phyloP scores from a whole-genome alignment of 2,797 vertebrate species.

The Podarcis lilfordi region DNA sequence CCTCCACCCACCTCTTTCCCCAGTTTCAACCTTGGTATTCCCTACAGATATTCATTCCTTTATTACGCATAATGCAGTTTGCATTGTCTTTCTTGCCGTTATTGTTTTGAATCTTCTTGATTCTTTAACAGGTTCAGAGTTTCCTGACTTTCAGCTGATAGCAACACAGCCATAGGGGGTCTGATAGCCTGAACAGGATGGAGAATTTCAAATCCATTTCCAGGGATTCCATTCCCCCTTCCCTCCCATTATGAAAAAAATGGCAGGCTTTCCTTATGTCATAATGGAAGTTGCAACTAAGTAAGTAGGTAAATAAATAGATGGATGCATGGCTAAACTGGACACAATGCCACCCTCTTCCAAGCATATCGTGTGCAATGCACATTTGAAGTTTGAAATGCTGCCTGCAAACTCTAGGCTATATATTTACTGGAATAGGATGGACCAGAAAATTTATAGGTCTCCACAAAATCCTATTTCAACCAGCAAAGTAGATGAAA shows the following conservation, averaged over 20 bases:
- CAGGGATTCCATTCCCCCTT: slow-evolving; percentile 28
- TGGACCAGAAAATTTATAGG: background rate
- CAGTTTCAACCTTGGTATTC: slow-evolving; percentile 68
- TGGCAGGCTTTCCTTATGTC: slow-evolving; percentile 26
- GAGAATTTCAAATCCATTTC: slow-evolving; percentile 43
- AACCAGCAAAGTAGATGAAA: background rate
- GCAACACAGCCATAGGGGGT: slow-evolving; percentile 18
- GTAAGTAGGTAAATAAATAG: background rate
- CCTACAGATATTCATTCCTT: slow-evolving; percentile 56
- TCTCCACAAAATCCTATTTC: background rate
- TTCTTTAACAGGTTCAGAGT: slow-evolving; percentile 44
- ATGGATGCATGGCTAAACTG: slow-evolving; percentile 15
- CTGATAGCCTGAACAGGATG: slow-evolving; percentile 41
- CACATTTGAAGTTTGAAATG: slow-evolving; percentile 40
- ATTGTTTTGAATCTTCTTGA: slow-evolving; percentile 51
- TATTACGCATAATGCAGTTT: slow-evolving; percentile 49
- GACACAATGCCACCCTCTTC: slow-evolving; percentile 28
- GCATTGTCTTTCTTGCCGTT: slow-evolving; percentile 48
- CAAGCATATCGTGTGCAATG: background rate
- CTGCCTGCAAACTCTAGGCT: background rate
- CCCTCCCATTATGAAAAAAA: slow-evolving; percentile 50
- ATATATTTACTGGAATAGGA: background rate
- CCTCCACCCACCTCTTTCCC: slow-evolving; percentile 23
- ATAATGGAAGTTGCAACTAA: background rate
- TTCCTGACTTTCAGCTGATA: slow-evolving; percentile 56